These are phyloP conservation scores for Geophilus truncorum DNA, from an alignment of 2,888 invertebrate genomes.

Conservation along the genomic window DNA sequence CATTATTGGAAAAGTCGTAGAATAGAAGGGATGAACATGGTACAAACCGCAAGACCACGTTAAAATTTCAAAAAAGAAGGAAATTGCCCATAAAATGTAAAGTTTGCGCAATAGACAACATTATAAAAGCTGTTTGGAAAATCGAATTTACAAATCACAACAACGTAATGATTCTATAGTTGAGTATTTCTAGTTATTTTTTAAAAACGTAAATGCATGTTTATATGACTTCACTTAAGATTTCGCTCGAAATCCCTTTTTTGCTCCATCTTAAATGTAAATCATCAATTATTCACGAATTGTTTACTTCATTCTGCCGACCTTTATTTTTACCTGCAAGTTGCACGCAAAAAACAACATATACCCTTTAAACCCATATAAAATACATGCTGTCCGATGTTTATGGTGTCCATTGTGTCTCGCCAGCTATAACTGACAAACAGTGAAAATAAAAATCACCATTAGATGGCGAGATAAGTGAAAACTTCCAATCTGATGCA, in stretches of 20 bases:
- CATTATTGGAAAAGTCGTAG: neutral
- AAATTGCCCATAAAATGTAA: neutral
- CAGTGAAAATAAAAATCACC: neutral
- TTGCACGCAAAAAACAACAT: no score
- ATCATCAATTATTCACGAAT: no score
- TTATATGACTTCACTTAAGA: no score
- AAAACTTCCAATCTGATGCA: neutral
- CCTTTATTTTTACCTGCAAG: no score
- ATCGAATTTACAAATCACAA: neutral
- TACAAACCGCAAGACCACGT: neutral
- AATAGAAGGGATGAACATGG: neutral
- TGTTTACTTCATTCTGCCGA: no score
- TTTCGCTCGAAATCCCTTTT: no score
- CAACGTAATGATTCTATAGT: no score
- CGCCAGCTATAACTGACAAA: neutral
- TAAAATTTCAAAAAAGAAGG: neutral
- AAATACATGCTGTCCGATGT: no score
- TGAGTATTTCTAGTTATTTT: no score
- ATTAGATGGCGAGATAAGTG: neutral
- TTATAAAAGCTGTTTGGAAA: neutral
- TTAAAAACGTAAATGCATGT: neutral
- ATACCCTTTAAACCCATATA: no score
- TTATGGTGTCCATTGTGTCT: no score
- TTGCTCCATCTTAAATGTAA: no score
- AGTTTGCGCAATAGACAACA: neutral